Conservation (phyloP, 2,797 vertebrate species). For the Chelidonichthys spinosus region DNA sequence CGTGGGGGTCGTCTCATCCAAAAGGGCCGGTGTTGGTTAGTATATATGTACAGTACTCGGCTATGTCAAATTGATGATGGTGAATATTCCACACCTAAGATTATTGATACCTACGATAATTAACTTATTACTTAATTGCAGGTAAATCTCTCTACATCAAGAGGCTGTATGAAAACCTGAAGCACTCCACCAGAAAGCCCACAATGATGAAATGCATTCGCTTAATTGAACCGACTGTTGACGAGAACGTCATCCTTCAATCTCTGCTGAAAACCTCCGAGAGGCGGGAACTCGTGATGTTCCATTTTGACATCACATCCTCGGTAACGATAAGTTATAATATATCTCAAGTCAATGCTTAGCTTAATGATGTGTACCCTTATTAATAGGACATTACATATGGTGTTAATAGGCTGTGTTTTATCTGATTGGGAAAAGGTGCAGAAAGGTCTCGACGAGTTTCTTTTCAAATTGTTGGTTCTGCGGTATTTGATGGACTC, state of each 20-base stretch:
- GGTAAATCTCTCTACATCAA: slow-evolving; percentile 95
- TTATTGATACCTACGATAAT: slow-evolving; percentile 11
- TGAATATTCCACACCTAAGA: neutral
- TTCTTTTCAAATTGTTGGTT: slow-evolving; percentile 94
- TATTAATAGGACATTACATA: neutral
- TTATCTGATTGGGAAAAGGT: slow-evolving; percentile 83
- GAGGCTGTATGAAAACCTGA: slow-evolving; percentile 86
- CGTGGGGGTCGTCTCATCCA: slow-evolving; percentile 91
- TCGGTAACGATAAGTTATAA: slow-evolving; percentile 83
- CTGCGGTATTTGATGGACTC: slow-evolving; percentile 90
- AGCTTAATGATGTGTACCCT: neutral
- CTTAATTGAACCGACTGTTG: slow-evolving; percentile 87
- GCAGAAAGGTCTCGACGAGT: slow-evolving; percentile 88
- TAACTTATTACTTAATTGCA: slow-evolving; percentile 57
- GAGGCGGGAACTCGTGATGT: slow-evolving; percentile 83
- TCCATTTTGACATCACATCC: slow-evolving; percentile 95
- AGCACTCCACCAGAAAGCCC: slow-evolving; percentile 47
- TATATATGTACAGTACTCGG: slow-evolving; percentile 32
- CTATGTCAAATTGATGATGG: slow-evolving; percentile 1
- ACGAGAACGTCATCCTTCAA: slow-evolving; percentile 89
- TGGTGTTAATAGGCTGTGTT: slow-evolving; percentile 28
- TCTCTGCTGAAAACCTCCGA: slow-evolving; percentile 79
- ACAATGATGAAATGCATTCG: slow-evolving; percentile 86
- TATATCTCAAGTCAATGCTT: slow-evolving; percentile 9
- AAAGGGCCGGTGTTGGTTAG: slow-evolving; percentile 93